Base-by-base conservation (phyloP, 2,888 invertebrate species). In the Lamellibrachia satsuma region DNA sequence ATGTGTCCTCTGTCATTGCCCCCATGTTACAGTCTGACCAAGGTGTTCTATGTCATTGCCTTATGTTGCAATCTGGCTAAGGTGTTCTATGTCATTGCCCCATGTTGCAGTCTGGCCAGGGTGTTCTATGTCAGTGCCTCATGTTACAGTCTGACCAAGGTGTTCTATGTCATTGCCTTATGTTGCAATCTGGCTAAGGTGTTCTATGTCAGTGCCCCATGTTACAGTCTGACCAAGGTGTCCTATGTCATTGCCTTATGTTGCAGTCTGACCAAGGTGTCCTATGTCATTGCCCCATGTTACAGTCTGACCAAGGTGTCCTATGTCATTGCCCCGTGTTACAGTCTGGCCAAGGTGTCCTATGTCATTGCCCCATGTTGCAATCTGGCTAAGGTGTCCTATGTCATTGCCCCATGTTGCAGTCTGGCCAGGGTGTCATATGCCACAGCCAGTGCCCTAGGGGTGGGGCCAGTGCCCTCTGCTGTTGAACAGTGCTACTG, bases 401-500 rank as follows among this genome's bases (percentile, higher is more conserved):
- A 15, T 4, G 75, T 75, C 22, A 75, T 75, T 75, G 75, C 22
- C 75, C n/a, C 75, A 22, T 22, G 75, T 75, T 75, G 75, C n/a
- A 75, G 75, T 75, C 75, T 75, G 75, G 75, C 75, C 22, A 6
- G 15, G n/a, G 6, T 75, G 75, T 75, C 75, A 2, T 75, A 75
- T n/a, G 15, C 75, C 22, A 22, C 6, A 15, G 75, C 75, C 1
- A 75, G 75, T 75, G 91, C 91, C 15, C 39, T n/a, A 9, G 93
- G 91, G 22, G n/a, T 27, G 27, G 92, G 92, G 51, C 39, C 52
- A 22, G 90, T n/a, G 3, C 92, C 93, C 2, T n/a, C 90, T 8
- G 91, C 90, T 51, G 94, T 94, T 39, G 95, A 95, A 93, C 93
- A 94, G 91, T 95, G 95, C 92, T 39, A 39, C 3, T 95, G 95